Conservation (phyloP, 1,140 invertebrate species). For the Drosophila neocordata region DNA sequence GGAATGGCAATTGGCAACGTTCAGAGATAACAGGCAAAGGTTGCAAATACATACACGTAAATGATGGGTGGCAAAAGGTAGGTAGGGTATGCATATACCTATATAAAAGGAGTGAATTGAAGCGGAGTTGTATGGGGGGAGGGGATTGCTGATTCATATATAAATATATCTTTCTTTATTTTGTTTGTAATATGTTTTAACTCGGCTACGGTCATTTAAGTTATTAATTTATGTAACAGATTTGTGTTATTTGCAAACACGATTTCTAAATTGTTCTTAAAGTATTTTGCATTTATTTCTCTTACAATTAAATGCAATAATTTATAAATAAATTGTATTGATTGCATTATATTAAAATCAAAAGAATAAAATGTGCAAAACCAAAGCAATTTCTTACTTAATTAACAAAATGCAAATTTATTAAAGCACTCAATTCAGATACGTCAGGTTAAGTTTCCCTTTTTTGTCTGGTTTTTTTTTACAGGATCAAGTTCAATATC, state of each 20-base stretch:
- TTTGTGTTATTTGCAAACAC: conserved; percentile 45
- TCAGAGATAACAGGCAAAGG: conserved; percentile 58
- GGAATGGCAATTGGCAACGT: conserved; percentile 70
- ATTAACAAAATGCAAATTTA: conserved; percentile 51
- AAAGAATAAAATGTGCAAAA: conserved; percentile 43
- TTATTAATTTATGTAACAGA: conserved; percentile 66
- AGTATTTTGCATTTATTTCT: conserved; percentile 35
- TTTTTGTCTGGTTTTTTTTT: neutral
- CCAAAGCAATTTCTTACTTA: conserved; percentile 41
- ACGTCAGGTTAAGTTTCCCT: too few relatives aligned
- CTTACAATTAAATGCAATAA: conserved; percentile 62
- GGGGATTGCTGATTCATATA: conserved; percentile 32
- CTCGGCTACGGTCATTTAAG: conserved; percentile 47
- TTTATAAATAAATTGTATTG: conserved; percentile 48
- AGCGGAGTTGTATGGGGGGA: neutral
- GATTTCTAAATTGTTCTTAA: conserved; percentile 43
- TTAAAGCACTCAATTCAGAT: neutral
- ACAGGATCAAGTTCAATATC: conserved; percentile 15
- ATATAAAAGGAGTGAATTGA: too few relatives aligned
- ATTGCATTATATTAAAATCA: conserved; percentile 38
- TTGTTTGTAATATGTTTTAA: conserved; percentile 39
- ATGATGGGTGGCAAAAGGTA: neutral
- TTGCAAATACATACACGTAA: neutral
- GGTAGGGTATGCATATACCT: neutral
- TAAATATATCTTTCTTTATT: too few relatives aligned